Evolutionary conservation across 1,140 invertebrate species (phyloP).

Genomic region (Vanessa tameamea): DNA sequence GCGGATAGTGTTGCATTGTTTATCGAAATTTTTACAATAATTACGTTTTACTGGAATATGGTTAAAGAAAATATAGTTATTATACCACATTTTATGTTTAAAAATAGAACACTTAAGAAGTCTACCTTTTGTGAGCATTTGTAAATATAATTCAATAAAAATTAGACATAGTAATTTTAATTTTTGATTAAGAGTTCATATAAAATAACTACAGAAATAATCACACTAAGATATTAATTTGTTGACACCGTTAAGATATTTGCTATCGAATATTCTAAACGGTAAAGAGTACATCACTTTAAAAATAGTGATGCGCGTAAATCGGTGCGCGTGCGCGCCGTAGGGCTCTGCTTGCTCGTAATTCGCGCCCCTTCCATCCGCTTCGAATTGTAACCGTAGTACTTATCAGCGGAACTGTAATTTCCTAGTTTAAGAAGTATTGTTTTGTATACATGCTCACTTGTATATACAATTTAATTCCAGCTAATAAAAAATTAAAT

Average conservation of each 20-base stretch:
- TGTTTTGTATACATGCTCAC: neutral
- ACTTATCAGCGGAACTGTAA: slow-evolving; percentile 44
- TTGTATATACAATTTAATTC: too few relatives aligned
- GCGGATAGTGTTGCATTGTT: slow-evolving; percentile 57
- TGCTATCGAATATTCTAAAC: neutral
- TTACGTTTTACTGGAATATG: neutral
- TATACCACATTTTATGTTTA: too few relatives aligned
- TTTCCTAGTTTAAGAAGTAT: slow-evolving; percentile 20
- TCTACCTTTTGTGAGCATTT: too few relatives aligned
- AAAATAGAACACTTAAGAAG: too few relatives aligned
- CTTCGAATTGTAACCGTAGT: slow-evolving; percentile 27
- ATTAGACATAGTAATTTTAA: neutral
- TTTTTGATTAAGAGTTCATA: too few relatives aligned
- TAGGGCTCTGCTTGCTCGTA: slow-evolving; percentile 62
- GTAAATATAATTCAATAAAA: neutral
- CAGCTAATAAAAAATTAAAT: too few relatives aligned
- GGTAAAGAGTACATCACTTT: slow-evolving; percentile 49
- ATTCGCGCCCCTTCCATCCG: slow-evolving; percentile 62
- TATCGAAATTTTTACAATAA: slow-evolving; percentile 22
- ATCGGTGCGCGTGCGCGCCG: slow-evolving; percentile 76
- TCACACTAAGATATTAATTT: too few relatives aligned
- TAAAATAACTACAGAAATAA: too few relatives aligned
- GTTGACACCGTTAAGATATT: too few relatives aligned
- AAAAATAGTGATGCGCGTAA: slow-evolving; percentile 65
- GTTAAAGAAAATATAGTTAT: too few relatives aligned